A percentile compares a stretch with the other conserved stretches of the same genome.
Evolutionary conservation across 1,140 invertebrate genomes (phyloP).

Genomic region (Neodiprion lecontei): DNA sequence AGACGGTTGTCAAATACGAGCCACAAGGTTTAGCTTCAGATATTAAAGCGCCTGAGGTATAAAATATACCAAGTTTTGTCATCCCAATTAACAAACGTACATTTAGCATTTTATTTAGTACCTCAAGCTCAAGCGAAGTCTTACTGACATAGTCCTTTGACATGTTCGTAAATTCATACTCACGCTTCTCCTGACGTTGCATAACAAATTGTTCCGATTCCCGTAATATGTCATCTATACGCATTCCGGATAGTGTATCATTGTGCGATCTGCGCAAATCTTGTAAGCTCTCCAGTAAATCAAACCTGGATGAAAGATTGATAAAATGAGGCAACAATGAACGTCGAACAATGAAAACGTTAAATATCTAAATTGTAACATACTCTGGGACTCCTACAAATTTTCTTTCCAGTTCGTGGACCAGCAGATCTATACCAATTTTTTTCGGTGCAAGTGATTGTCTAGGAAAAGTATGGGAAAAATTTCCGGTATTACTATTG

Average conservation of each 20-base stretch:
- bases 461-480: neutral
- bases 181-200: slow-evolving; percentile 24
- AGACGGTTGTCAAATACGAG: no score
- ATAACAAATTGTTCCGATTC: slow-evolving; percentile 27
- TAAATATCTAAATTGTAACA: slow-evolving; percentile 13
- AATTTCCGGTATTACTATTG: neutral
- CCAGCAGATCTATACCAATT: neutral
- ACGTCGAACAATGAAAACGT: slow-evolving; percentile 6
- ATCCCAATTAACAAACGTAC: no score
- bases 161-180: neutral
- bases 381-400: slow-evolving; percentile 32
- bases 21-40: no score
- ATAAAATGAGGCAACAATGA: neutral
- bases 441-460: slow-evolving; percentile 2
- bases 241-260: slow-evolving; percentile 28
- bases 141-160: no score
- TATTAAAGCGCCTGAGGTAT: no score
- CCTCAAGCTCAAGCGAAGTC: no score
- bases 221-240: slow-evolving; percentile 25
- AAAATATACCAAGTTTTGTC: no score
- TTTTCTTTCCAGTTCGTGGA: slow-evolving; percentile 23
- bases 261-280: slow-evolving; percentile 34
- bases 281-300: slow-evolving; percentile 32
- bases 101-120: no score
- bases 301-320: slow-evolving; percentile 25